Base-by-base conservation (phyloP, 1,140 invertebrate species). In the Stegodyphus dumicola region DNA sequence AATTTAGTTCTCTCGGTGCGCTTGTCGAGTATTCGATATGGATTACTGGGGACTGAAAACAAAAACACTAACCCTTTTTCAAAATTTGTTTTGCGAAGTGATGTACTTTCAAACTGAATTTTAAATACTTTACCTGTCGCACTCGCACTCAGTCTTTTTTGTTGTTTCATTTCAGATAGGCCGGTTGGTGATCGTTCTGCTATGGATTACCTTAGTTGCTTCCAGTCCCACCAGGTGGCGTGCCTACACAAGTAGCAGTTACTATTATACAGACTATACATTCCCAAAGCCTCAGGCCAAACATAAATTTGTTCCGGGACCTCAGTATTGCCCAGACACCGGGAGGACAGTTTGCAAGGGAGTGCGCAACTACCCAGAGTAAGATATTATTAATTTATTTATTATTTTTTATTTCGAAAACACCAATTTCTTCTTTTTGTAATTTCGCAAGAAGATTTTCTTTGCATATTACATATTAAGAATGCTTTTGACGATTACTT, bases 271-370 rank as follows among this genome's bases (percentile, higher is more conserved):
- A 15, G 87, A 88, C 71, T 88, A 87, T 18, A 81, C 84, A 17
- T 76, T 85, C 15, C 81, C 86, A 7, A 87, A 85, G 65, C 60
- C 70, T 9, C 71, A 70, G 17, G 52, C 86, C 10, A 88, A 88
- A 53, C 78, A 81, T 51, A 75, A 81, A 17, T 89, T 87, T 69
- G 64, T 87, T 0, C 89, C 89, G 0, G 74, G 67, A 5, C 88
- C 88, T 17, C 88, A 86, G 56, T 86, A 86, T 51, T 89, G 89
- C 65, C 89, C 89, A 4, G 88, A 89, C 17, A 88, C 88, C 6
- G 89, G 89, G 6, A 48, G 88, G 10, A 89, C 89, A 2, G 77
- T 89, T 15, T 89, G 89, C 74, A 85, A 85, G 7, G 80, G 87
- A n/a, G 87, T 88, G 17, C 48, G 77, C 18, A 77, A 85, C 33